Percentiles rank a stretch among this genome's conserved stretches.
These are phyloP conservation scores for Polymixis flavicincta DNA, from an alignment of 2,888 invertebrate genomes.

Conservation along the genomic window DNA sequence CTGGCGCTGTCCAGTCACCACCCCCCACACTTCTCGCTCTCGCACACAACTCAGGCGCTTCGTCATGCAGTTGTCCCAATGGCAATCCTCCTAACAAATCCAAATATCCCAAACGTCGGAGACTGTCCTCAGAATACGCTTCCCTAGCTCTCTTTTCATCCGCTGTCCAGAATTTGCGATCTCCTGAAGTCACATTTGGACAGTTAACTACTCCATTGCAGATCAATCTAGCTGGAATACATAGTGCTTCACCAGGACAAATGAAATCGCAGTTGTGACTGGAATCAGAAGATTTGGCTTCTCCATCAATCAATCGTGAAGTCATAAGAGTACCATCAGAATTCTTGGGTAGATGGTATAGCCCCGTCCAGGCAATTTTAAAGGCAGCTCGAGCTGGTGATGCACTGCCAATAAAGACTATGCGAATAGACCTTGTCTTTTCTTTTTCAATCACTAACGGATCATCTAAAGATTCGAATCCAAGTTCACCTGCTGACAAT, in stretches of 20 bases:
- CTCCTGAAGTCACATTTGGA: constrained; percentile 92
- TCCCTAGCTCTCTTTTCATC: constrained; percentile 89
- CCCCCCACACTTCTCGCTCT: constrained; percentile 86
- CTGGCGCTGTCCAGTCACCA: constrained; percentile 92
- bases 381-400: constrained; percentile 96
- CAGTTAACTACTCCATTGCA: constrained; percentile 97
- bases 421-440: constrained; percentile 92
- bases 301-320: constrained; percentile 93
- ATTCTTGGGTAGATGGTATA: constrained; percentile 96
- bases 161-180: constrained; percentile 87
- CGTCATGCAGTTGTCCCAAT: constrained; percentile 92
- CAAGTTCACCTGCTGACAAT: constrained; percentile 94
- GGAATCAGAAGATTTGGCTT: constrained; percentile 79
- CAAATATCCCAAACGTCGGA: constrained; percentile 90
- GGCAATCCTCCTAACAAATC: constrained; percentile 85
- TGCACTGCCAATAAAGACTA: constrained; percentile 94
- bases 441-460: constrained; percentile 91
- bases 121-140: constrained; percentile 91
- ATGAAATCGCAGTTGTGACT: constrained; percentile 94
- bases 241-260: constrained; percentile 96
- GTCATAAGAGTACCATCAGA: constrained; percentile 95
- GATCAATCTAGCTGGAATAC: constrained; percentile 95
- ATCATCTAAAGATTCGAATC: constrained; percentile 90
- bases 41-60: constrained; percentile 94
- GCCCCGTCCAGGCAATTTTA: constrained; percentile 97